These are phyloP conservation scores for Cacoxenus indagator DNA, from an alignment of 2,888 invertebrate species.

Conservation along the genomic window DNA sequence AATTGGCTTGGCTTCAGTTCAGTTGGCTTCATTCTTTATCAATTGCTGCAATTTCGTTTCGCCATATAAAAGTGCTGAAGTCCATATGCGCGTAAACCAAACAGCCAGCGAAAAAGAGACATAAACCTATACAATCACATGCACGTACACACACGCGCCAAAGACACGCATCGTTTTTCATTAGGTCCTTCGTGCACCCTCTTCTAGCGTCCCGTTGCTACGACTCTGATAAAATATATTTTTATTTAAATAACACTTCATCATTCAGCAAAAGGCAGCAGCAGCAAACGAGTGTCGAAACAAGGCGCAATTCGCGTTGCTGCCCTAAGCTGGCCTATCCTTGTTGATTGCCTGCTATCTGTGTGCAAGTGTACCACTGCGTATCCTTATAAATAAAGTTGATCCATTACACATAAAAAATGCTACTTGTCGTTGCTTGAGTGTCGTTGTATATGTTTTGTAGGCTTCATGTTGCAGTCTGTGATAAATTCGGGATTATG, in stretches of 20 bases:
- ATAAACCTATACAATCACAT: neutral
- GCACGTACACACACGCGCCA: neutral
- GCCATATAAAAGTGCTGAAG: neutral
- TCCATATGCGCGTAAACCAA: neutral
- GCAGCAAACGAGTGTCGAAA: neutral
- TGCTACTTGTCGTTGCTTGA: neutral
- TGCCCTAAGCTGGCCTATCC: neutral
- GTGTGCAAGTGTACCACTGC: constrained; percentile 13
- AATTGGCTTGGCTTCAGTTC: neutral
- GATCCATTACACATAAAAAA: constrained; percentile 51
- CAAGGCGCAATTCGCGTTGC: neutral
- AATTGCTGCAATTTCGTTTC: constrained; percentile 36
- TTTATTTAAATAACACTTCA: constrained; percentile 62
- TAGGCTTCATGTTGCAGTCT: constrained; percentile 37
- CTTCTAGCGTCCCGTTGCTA: neutral
- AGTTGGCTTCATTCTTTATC: constrained; percentile 42
- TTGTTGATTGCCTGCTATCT: neutral
- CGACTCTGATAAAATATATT: constrained; percentile 53
- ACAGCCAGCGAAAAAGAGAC: neutral
- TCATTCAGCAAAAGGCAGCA: constrained; percentile 42
- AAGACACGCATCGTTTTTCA: neutral
- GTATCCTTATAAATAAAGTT: constrained; percentile 57
- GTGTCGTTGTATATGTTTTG: constrained; percentile 29
- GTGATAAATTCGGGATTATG: constrained; percentile 61
- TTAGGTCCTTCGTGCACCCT: neutral